These are phyloP conservation scores for Drosophila subobscura DNA, from an alignment of 1,140 invertebrate species.

Conservation along the genomic window DNA sequence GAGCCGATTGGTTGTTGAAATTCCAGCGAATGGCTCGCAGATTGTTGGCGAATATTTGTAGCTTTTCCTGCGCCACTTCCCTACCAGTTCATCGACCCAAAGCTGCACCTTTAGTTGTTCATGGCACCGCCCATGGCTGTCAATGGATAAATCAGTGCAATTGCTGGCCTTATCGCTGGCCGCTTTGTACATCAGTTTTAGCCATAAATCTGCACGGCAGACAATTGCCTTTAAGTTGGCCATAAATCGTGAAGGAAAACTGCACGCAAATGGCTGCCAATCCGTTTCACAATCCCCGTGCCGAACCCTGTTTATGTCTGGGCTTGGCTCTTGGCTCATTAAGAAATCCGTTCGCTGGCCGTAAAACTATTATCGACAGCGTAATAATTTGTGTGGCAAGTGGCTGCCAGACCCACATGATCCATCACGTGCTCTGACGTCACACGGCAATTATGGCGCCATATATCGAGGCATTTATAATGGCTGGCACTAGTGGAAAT, in stretches of 20 bases:
- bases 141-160: constrained; percentile 57
- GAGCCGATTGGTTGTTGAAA: neutral
- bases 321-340: constrained; percentile 57
- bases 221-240: constrained; percentile 54
- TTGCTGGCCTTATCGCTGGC: constrained; percentile 20
- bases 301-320: constrained; percentile 4
- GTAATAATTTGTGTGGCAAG: constrained; percentile 54
- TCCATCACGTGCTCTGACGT: constrained; percentile 79
- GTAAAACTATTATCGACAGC: constrained; percentile 73
- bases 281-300: constrained; percentile 1
- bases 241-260: constrained; percentile 62
- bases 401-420: constrained; percentile 53
- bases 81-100: constrained; percentile 9
- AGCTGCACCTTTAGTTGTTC: constrained; percentile 4
- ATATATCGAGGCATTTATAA: constrained; percentile 14
- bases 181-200: constrained; percentile 38
- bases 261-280: constrained; percentile 41
- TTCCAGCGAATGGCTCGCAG: neutral
- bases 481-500: constrained; percentile 40
- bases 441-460: constrained; percentile 39
- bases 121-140: constrained; percentile 12
- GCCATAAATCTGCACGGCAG: constrained; percentile 57
- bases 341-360: constrained; percentile 69
- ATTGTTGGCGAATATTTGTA: no score
- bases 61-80: no score